Evolutionary conservation across 2,797 vertebrate genomes (phyloP).

Genomic region (Toxotes lorentzi): DNA sequence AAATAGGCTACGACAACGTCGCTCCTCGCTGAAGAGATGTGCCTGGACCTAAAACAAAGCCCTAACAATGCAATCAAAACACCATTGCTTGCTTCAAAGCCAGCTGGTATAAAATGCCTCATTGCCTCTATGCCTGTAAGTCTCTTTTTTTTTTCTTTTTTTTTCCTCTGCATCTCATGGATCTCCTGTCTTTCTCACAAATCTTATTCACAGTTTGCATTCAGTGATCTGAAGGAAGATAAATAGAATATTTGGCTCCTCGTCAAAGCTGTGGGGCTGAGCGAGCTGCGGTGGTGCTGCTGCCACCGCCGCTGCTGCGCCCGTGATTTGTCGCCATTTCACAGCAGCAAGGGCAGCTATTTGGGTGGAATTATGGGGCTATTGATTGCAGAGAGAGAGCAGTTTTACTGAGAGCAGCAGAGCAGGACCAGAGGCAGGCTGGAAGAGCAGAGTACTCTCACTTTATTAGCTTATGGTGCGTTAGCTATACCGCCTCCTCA

Average conservation of each 20-base stretch:
- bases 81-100: constrained; percentile 52
- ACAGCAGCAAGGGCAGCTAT: constrained; percentile 86
- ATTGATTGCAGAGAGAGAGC: constrained; percentile 89
- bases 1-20: constrained; percentile 8
- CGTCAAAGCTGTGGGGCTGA: constrained; percentile 39
- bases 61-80: constrained; percentile 68
- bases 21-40: constrained; percentile 7
- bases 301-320: constrained; percentile 23
- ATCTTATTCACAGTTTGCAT: constrained; percentile 75
- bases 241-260: constrained; percentile 67
- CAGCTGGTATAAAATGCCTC: constrained; percentile 64
- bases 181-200: constrained; percentile 45
- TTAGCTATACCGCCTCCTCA: constrained; percentile 42
- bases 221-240: constrained; percentile 63
- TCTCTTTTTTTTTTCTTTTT: constrained; percentile 4
- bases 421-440: constrained; percentile 81
- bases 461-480: constrained; percentile 79
- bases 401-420: constrained; percentile 87
- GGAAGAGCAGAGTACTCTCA: constrained; percentile 76
- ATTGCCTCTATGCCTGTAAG: constrained; percentile 52
- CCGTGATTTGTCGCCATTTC: constrained; percentile 86
- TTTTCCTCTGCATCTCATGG: neutral
- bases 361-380: constrained; percentile 89
- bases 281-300: constrained; percentile 24
- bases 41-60: constrained; percentile 51